Evolutionary conservation across 2,888 invertebrate species (phyloP).

Genomic region (Pseudolycoriella hygida): DNA sequence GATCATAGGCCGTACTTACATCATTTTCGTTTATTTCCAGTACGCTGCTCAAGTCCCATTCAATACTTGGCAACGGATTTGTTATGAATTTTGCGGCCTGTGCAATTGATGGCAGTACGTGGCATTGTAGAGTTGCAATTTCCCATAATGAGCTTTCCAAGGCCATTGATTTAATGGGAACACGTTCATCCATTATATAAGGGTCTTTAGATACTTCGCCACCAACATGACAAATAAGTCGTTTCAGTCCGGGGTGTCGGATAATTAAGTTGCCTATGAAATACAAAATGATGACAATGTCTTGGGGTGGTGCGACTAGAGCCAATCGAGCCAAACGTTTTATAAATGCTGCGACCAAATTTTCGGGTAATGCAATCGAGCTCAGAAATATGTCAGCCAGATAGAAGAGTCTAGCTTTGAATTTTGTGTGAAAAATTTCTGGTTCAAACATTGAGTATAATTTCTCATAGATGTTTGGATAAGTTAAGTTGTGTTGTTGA

Average conservation of each 20-base stretch:
- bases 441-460: slow-evolving; percentile 90
- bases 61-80: slow-evolving; percentile 43
- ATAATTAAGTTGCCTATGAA: slow-evolving; percentile 73
- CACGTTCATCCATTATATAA: slow-evolving; percentile 63
- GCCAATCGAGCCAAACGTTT: slow-evolving; percentile 75
- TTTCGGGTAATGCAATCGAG: slow-evolving; percentile 83
- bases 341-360: slow-evolving; percentile 80
- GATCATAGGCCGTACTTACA: too few species aligned
- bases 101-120: slow-evolving; percentile 52
- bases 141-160: slow-evolving; percentile 89
- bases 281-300: slow-evolving; percentile 55
- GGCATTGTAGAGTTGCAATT: slow-evolving; percentile 56
- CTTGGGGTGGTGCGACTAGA: slow-evolving; percentile 64
- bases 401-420: slow-evolving; percentile 74
- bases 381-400: slow-evolving; percentile 80
- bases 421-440: slow-evolving; percentile 77
- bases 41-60: slow-evolving; percentile 47
- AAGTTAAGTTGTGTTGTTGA: slow-evolving; percentile 81
- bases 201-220: slow-evolving; percentile 46
- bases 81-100: slow-evolving; percentile 54
- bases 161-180: slow-evolving; percentile 63
- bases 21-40: slow-evolving; percentile 47
- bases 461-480: slow-evolving; percentile 87
- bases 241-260: slow-evolving; percentile 68
- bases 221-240: slow-evolving; percentile 37